Evolutionary conservation across 2,113 vertebrate genomes (phyloP), one percentile per base, ranked within the genome.

Genomic region (Amblyopsis rosae): DNA sequence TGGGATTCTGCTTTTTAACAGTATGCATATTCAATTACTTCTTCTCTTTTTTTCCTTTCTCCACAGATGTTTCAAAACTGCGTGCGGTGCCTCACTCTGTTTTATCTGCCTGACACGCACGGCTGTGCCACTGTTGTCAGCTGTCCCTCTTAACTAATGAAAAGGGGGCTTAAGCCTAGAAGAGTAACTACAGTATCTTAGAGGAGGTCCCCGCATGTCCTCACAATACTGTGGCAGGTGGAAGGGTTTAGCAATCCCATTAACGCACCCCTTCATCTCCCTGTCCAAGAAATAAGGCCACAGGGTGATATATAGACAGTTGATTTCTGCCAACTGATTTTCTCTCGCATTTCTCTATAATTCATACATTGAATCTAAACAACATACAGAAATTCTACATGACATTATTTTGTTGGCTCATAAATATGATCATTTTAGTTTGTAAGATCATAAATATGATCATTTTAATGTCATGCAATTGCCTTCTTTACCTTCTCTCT

Each of bases 191-290:
- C 75, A 53, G 68, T 80, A 69, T 83, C 82, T 69, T 59, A 59
- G 70, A 75, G 68, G 58, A 35, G 53, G 53, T 65, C 46, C 50
- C 75, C 82, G 26, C 26, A 87, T 51, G 75, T 59, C 67, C 41
- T 60, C 65, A 69, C 68, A 71, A 75, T 78, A 59, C 77, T 56
- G 70, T 9, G 26, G 75, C 85, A 88, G 83, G 78, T 85, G 79
- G 73, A 82, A 64, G 41, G 62, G 62, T 73, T 71, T 16, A 15
- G 56, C 84, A 83, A 88, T 84, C 79, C 80, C 64, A 81, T 79
- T 83, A 81, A 66, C 62, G 69, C 75, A 76, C 56, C 82, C 82
- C 73, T 69, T 76, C 48, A 77, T 86, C 73, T 83, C 68, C 77
- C 78, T 68, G 76, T 70, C 35, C 19, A 19, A 62, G 73, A 73